These are phyloP conservation scores for Lordiphosa clarofinis DNA, from an alignment of 1,140 invertebrate species.

Conservation along the genomic window DNA sequence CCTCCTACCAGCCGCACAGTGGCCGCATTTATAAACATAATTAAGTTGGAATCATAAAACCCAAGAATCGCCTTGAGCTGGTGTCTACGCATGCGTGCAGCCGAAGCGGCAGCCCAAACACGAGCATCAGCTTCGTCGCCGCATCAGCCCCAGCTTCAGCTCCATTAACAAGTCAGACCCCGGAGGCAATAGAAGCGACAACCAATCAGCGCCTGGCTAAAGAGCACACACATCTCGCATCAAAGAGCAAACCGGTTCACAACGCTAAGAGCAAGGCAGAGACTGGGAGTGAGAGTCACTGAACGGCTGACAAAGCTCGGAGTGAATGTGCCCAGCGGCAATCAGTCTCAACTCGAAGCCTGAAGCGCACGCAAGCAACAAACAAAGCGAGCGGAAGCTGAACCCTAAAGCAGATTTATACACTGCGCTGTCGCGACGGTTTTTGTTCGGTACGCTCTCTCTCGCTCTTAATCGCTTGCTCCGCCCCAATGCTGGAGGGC, in stretches of 20 bases:
- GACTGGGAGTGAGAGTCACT: conserved; percentile 7
- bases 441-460: conserved; percentile 3
- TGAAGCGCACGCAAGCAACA: conserved; percentile 62
- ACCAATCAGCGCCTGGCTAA: conserved; percentile 64
- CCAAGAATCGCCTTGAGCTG: conserved; percentile 40
- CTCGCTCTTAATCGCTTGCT: conserved; percentile 51
- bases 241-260: conserved; percentile 65
- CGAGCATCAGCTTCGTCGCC: conserved; percentile 15
- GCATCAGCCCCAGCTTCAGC: conserved; percentile 28
- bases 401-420: not conserved
- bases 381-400: conserved; percentile 35
- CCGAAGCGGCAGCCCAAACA: conserved; percentile 21
- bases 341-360: conserved; percentile 67
- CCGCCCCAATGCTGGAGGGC: conserved; percentile 70
- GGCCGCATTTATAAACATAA: conserved; percentile 65
- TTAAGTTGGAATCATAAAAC: conserved; percentile 76
- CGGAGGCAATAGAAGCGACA: conserved; percentile 38
- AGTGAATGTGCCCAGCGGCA: conserved; percentile 61
- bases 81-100: conserved; percentile 48
- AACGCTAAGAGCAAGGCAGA: conserved; percentile 24
- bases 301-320: conserved; percentile 23
- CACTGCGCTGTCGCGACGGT: conserved; percentile 25
- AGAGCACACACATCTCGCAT: conserved; percentile 33
- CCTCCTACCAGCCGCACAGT: conserved; percentile 21
- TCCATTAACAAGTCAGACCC: conserved; percentile 63